Conservation (phyloP, 2,113 vertebrate species). For the Lipotes vexillifer region DNA sequence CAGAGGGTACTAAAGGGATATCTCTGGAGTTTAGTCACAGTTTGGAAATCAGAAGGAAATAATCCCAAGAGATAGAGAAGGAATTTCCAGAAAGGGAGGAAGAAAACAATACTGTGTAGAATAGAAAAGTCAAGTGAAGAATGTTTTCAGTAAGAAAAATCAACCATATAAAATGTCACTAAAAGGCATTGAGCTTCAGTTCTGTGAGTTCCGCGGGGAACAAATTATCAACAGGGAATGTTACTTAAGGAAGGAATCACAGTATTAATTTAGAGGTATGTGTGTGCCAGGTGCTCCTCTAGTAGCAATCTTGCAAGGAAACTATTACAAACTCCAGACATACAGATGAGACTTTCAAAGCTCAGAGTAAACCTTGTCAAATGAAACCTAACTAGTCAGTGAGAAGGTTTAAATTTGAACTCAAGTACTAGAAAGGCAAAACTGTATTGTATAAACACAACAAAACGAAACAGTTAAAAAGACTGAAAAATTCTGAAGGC, state of each 20-base stretch:
- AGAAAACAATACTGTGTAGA: background rate
- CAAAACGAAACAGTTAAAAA: background rate
- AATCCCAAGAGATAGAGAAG: background rate
- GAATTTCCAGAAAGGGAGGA: background rate
- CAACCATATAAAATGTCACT: background rate
- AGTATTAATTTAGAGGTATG: background rate
- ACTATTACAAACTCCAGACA: background rate
- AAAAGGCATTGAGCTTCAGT: background rate
- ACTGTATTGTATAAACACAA: background rate
- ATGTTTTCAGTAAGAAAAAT: background rate
- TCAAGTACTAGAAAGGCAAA: background rate
- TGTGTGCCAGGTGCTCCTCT: background rate
- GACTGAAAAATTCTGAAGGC: background rate
- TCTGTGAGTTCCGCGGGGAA: background rate
- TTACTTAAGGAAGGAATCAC: background rate
- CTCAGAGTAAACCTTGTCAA: background rate
- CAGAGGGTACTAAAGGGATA: background rate
- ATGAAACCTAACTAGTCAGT: background rate
- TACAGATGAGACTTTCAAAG: background rate
- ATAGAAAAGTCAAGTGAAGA: background rate
- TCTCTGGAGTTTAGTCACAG: background rate
- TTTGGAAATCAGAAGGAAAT: constrained; percentile 11
- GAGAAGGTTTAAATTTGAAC: background rate
- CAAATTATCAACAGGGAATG: background rate
- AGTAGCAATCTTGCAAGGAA: background rate